Base-by-base conservation (phyloP, 2,888 invertebrate genomes). In the Tricholauxania praeusta region DNA sequence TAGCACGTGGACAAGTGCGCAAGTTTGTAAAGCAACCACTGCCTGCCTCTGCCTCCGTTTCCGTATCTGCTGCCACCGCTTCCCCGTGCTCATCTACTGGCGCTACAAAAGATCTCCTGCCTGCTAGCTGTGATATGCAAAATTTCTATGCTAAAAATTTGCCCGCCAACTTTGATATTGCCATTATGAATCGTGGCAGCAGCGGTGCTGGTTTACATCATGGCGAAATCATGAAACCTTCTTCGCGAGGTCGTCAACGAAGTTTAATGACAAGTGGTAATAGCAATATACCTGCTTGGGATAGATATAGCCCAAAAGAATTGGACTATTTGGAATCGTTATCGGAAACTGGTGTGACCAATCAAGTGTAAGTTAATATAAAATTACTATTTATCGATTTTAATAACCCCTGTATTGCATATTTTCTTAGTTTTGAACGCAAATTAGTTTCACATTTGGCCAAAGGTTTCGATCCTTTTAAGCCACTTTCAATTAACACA, bases 291-390 rank as follows among this genome's bases (percentile, higher is more conserved):
- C 47, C 49, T n/a, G 68, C 39, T 48, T 52, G 80, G 71, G 78
- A 83, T 76, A 86, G 84, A 79, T 86, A 85, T 57, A 78, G 80
- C 76, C 79, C 81, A 76, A 85, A 86, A 79, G 86, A 86, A 55
- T 78, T 84, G 75, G 85, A 86, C 74, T 86, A 83, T 75, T 81
- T 85, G 76, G 87, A 86, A 79, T 81, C 86, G 28, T 79, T 86
- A 65, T 84, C 85, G 69, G 86, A 86, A 78, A 85, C 85, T 67
- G 87, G 86, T 32, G 86, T 86, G n/a, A 86, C 85, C 71, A 86
- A 86, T 72, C 85, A 86, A 82, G 87, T 86, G 86, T 86, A 82
- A 82, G 84, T 77, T 32, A 47, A 2, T 28, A 19, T 39, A 55
- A 66, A 39, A 17, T n/a, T 39, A 63, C 63, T 39, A 52, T 14